Conservation (phyloP, 2,888 invertebrate genomes). For the Gryllus longicercus region DNA sequence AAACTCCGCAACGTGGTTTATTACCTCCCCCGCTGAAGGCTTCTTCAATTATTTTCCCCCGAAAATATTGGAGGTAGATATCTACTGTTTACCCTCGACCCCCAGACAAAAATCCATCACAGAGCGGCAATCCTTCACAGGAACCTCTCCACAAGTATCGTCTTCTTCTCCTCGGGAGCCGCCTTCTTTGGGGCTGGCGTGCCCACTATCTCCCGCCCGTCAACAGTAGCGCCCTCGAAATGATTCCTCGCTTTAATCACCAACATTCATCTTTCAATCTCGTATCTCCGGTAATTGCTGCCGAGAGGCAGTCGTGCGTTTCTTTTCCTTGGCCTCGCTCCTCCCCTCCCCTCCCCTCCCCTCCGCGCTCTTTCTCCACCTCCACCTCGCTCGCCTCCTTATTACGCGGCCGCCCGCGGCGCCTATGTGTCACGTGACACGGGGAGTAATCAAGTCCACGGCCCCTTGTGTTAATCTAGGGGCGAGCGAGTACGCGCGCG, state of each 20-base stretch:
- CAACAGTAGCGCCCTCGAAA: background rate
- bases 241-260: slow-evolving; percentile 8
- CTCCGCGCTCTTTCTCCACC: background rate
- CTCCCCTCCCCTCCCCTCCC: background rate
- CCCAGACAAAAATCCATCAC: background rate
- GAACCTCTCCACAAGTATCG: background rate
- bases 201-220: background rate
- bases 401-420: background rate
- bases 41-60: too few relatives aligned
- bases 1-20: too few relatives aligned
- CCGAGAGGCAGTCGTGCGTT: background rate
- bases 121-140: background rate
- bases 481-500: background rate
- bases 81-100: background rate
- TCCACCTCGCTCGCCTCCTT: background rate
- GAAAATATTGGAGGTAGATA: too few relatives aligned
- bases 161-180: background rate
- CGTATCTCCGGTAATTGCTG: slow-evolving; percentile 8
- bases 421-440: background rate
- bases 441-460: background rate
- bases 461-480: background rate
- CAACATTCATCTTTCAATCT: slow-evolving; percentile 17
- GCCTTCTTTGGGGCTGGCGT: background rate
- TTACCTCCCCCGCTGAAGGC: too few relatives aligned
- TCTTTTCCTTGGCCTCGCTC: background rate